phyloP scores from a whole-genome alignment of 1,140 invertebrate species.

The Helicoverpa armigera region DNA sequence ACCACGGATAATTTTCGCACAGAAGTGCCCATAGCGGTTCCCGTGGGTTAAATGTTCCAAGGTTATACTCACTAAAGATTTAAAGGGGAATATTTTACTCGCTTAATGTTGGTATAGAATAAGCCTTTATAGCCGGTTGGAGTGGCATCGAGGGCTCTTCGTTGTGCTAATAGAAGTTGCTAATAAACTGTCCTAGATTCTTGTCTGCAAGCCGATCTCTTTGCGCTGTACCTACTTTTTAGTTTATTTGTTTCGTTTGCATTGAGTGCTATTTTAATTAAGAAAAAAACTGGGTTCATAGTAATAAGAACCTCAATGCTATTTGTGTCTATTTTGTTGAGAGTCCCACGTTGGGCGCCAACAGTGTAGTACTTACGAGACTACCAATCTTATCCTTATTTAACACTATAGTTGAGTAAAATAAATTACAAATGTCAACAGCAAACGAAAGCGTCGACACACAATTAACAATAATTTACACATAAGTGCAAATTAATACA shows the following conservation, averaged over 20 bases:
- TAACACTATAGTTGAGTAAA: no score
- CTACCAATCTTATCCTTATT: no score
- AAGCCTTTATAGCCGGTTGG: conserved; percentile 41
- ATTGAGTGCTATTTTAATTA: not conserved
- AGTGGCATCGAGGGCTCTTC: conserved; percentile 38
- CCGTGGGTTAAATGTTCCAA: no score
- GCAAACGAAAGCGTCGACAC: not conserved
- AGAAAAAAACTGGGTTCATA: no score
- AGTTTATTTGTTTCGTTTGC: not conserved
- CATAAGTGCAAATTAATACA: conserved; percentile 1
- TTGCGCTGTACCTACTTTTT: not conserved
- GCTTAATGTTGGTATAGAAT: conserved; percentile 45
- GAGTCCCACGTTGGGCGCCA: not conserved
- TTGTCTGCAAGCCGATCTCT: conserved; percentile 40
- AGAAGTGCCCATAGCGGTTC: no score
- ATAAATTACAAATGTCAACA: not conserved
- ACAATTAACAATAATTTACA: not conserved
- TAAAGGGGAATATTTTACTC: conserved; percentile 42
- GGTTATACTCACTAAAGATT: conserved; percentile 34
- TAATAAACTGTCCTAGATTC: conserved; percentile 38
- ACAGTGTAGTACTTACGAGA: not conserved
- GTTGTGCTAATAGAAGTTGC: conserved; percentile 40
- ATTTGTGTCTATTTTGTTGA: no score
- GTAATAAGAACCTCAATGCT: no score
- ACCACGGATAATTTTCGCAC: no score